phyloP scores from a whole-genome alignment of 2,797 vertebrate species.

The Siniperca obscura region DNA sequence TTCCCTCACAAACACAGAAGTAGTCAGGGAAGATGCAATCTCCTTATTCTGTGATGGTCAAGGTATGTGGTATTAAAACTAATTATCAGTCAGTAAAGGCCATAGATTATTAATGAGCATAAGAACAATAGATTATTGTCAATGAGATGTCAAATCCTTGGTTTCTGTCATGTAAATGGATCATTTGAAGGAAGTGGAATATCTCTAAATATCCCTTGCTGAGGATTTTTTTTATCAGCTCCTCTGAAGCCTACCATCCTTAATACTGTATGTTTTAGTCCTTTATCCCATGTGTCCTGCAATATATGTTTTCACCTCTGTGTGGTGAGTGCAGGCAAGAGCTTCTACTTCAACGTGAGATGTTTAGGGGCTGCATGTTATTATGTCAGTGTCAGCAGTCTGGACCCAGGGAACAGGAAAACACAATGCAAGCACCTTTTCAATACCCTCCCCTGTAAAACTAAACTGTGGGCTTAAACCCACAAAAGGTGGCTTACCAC shows the following conservation, averaged over 20 bases:
- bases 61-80: background rate
- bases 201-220: background rate
- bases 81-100: background rate
- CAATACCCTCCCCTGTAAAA: slow-evolving; percentile 64
- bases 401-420: slow-evolving; percentile 72
- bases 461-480: slow-evolving; percentile 75
- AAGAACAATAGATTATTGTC: background rate
- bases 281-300: slow-evolving; percentile 14
- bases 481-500: slow-evolving; percentile 81
- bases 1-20: background rate
- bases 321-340: slow-evolving; percentile 36
- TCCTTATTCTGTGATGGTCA: background rate
- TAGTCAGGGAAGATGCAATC: background rate
- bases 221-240: background rate
- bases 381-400: slow-evolving; percentile 83
- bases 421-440: slow-evolving; percentile 83
- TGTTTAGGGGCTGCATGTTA: slow-evolving; percentile 61
- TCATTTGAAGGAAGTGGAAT: background rate
- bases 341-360: slow-evolving; percentile 42
- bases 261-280: background rate
- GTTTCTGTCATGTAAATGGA: background rate
- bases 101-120: background rate
- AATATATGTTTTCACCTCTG: slow-evolving; percentile 25
- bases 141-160: background rate
- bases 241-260: background rate